Evolutionary conservation across 64 coral and sea anemone species (phyloP).

Genomic region (Porites lutea): DNA sequence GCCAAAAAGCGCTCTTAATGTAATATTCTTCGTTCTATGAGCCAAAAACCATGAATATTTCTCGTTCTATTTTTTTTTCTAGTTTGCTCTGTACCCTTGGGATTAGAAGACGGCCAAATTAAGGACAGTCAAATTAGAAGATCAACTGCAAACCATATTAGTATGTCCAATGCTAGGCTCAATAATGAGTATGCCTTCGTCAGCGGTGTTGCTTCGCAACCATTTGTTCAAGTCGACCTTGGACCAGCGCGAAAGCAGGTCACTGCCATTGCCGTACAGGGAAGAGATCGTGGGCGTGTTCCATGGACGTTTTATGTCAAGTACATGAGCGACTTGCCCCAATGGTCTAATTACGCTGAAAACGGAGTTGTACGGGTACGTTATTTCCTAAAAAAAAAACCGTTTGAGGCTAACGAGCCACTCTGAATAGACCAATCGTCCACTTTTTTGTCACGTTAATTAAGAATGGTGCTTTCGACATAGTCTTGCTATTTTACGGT

Average conservation of each 20-base stretch:
- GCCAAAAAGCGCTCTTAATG: no score
- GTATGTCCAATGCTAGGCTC: not conserved
- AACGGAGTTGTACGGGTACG: constrained; percentile 58
- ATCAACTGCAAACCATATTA: not conserved
- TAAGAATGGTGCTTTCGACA: no score
- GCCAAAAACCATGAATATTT: no score
- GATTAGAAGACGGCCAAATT: constrained; percentile 44
- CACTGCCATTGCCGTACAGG: constrained; percentile 38
- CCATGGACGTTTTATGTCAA: constrained; percentile 34
- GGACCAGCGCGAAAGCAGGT: constrained; percentile 26
- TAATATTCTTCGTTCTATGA: no score
- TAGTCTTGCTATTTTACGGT: no score
- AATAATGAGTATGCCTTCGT: not conserved
- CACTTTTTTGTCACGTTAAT: no score
- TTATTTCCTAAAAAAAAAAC: not conserved
- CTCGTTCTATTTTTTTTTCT: not conserved
- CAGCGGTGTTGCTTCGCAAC: not conserved
- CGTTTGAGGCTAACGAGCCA: no score
- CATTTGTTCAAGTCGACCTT: constrained; percentile 47
- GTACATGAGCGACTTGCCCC: constrained; percentile 43
- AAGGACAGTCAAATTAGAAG: not conserved
- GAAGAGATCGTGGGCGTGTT: not conserved
- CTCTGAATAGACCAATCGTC: no score
- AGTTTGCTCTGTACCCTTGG: constrained; percentile 45
- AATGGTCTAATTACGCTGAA: constrained; percentile 72